Base-by-base conservation (phyloP, 2,797 vertebrate species). In the Toxotes lorentzi region DNA sequence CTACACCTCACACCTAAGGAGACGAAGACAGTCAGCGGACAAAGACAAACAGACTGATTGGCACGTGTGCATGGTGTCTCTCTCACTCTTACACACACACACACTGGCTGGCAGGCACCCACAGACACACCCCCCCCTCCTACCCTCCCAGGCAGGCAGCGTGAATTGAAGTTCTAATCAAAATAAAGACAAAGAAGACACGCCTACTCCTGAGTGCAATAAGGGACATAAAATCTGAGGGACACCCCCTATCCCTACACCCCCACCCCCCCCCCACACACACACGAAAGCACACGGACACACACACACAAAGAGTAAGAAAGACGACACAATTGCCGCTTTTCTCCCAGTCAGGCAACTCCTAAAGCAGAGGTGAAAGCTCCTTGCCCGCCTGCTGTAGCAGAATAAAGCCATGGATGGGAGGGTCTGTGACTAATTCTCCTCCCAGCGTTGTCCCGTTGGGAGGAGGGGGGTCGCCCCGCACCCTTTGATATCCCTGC, bases 381-480 rank as follows among this genome's bases (percentile, higher is more conserved):
- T 79, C 84, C 84, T 85, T 82, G 88, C 86, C 88, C 79, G 92
- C 89, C 91, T 94, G 91, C 87, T 93, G 92, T 89, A 88, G 85
- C 77, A 86, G 92, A 93, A 95, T 95, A 94, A 96, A 95, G 93
- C 93, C 90, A 85, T 94, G 93, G 94, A 94, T 91, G 92, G 94
- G 94, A 94, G 94, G 93, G 92, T 90, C 93, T 94, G 93, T 94
- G 93, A 95, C 95, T 94, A 95, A 95, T 95, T 95, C 94, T 93
- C 92, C 94, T 90, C 89, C 91, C 91, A 89, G 91, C 48, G 84
- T 88, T 91, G 92, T 94, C 95, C 94, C 92, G 64, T 88, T 87
- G 90, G 90, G 94, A 93, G 77, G 86, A 86, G 88, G 91, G 90
- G 94, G 90, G 88, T 92, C 66, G 79, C 90, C 91, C 93, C 63